Percentiles rank a stretch among this genome's conserved stretches.
Conservation (phyloP, 2,113 vertebrate species). For the Antechinus flavipes region DNA sequence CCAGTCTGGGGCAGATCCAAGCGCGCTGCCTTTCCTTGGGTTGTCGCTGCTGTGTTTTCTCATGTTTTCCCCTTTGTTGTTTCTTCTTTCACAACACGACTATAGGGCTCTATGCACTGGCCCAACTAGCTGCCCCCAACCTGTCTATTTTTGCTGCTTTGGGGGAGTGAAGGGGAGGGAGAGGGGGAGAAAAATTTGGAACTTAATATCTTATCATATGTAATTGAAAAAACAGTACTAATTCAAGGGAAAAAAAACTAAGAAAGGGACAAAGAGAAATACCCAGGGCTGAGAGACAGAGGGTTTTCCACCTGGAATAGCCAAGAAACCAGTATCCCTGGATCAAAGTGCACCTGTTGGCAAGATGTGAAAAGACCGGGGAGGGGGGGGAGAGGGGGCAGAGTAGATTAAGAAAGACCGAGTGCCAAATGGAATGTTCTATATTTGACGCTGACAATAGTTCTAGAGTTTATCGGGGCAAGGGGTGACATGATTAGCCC, state of each 20-base stretch:
- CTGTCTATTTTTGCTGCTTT: too few species aligned
- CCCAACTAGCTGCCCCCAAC: too few species aligned
- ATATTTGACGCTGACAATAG: background rate
- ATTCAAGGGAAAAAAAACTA: too few species aligned
- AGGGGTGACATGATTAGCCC: background rate
- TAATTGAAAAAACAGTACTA: too few species aligned
- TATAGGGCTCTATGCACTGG: too few species aligned
- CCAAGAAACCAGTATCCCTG: background rate
- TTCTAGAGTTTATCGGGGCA: background rate
- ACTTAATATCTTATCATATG: too few species aligned
- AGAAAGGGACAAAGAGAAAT: too few species aligned
- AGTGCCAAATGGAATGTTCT: background rate
- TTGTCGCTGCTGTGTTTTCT: background rate
- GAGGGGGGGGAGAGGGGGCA: background rate
- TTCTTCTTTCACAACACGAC: background rate
- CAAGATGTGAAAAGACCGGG: background rate
- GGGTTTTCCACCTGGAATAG: background rate
- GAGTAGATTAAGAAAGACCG: background rate
- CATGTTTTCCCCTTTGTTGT: background rate
- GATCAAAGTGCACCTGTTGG: background rate
- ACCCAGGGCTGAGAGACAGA: background rate
- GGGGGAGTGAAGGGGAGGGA: too few species aligned
- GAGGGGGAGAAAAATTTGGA: too few species aligned
- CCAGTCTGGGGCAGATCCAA: background rate
- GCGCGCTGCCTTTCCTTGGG: background rate